Evolutionary conservation across 1,140 invertebrate genomes (phyloP).

Genomic region (Ruditapes philippinarum): DNA sequence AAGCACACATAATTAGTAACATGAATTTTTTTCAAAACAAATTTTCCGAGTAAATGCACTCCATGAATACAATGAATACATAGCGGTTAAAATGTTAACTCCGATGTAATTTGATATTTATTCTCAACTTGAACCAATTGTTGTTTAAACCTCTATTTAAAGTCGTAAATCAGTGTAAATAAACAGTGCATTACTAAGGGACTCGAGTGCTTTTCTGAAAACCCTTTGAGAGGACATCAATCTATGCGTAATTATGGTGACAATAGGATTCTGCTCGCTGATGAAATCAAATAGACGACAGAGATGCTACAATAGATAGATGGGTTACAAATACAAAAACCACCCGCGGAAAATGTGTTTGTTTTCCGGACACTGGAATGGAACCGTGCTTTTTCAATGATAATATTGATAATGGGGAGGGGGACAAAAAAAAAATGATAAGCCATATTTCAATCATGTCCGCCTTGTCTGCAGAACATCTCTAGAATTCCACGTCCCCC

Average conservation of each 20-base stretch:
- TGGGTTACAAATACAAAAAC: slow-evolving; percentile 24
- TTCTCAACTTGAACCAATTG: slow-evolving; percentile 41
- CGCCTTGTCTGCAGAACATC: not conserved
- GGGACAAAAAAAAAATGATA: slow-evolving; percentile 44
- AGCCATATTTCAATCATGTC: slow-evolving; percentile 12
- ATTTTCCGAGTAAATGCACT: slow-evolving; percentile 33
- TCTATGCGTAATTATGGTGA: slow-evolving; percentile 13
- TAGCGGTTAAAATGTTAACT: not conserved
- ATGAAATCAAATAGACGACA: slow-evolving; percentile 39
- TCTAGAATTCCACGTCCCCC: slow-evolving; percentile 4
- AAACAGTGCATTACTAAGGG: slow-evolving; percentile 43
- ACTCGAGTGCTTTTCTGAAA: not conserved
- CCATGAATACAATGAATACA: slow-evolving; percentile 8
- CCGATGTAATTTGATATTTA: slow-evolving; percentile 44
- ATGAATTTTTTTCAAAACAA: too few relatives aligned
- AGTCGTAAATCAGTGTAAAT: slow-evolving; percentile 57
- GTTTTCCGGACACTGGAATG: slow-evolving; percentile 21
- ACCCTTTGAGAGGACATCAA: slow-evolving; percentile 37
- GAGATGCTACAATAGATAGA: slow-evolving; percentile 19
- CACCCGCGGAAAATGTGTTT: slow-evolving; percentile 10
- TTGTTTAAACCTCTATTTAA: slow-evolving; percentile 21
- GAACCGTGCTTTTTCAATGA: slow-evolving; percentile 12
- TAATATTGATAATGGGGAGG: slow-evolving; percentile 18
- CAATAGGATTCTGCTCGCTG: slow-evolving; percentile 42
- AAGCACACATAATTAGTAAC: not conserved